These are phyloP conservation scores for Mixornis gularis DNA, from an alignment of 2,113 vertebrate genomes.

Conservation along the genomic window DNA sequence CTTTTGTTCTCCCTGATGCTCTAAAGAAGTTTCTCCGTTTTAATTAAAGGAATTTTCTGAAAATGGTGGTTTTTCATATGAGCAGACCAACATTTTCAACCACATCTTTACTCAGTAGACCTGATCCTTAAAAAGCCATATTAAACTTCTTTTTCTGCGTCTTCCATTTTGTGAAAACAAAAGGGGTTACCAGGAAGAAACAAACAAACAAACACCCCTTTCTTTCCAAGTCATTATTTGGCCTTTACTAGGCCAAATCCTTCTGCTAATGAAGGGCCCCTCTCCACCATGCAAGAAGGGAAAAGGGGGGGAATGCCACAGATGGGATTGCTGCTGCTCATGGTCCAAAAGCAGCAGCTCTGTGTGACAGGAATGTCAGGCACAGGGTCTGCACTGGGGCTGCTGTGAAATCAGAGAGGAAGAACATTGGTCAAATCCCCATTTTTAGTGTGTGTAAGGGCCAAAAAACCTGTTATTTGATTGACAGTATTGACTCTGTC, in stretches of 20 bases:
- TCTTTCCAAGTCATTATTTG: background rate
- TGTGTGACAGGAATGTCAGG: background rate
- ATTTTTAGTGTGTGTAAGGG: background rate
- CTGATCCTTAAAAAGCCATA: background rate
- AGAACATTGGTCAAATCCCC: background rate
- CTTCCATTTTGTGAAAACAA: background rate
- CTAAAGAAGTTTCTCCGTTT: background rate
- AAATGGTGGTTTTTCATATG: background rate
- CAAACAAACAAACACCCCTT: background rate
- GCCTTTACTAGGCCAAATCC: background rate
- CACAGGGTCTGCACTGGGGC: background rate
- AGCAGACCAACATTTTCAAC: background rate
- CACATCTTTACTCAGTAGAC: background rate
- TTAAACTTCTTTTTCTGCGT: background rate
- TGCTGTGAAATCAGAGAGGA: background rate
- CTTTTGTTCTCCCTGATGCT: background rate
- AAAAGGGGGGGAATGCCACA: background rate
- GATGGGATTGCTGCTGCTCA: background rate
- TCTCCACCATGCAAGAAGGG: background rate
- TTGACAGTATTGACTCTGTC: background rate
- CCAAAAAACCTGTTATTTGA: background rate
- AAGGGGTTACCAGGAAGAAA: background rate
- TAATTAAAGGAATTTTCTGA: background rate
- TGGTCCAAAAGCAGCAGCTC: background rate
- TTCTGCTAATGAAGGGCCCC: background rate